phyloP scores from a whole-genome alignment of 2,888 invertebrate species.

The Drosophila pullipes region DNA sequence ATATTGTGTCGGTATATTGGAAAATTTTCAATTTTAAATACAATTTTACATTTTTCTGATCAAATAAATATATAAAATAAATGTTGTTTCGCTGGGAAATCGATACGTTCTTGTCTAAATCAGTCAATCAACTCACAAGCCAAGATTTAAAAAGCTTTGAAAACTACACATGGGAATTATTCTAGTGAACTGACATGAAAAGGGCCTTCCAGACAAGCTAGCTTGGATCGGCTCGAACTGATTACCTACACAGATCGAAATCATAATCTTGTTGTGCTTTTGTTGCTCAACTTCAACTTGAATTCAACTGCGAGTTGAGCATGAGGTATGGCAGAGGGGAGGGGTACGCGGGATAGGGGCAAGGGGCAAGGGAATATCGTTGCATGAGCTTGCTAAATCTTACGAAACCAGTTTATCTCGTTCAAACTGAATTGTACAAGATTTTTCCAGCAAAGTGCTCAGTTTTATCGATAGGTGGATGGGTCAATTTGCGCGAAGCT shows the following conservation, averaged over 20 bases:
- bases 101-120: neutral
- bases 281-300: constrained; percentile 27
- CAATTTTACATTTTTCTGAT: too few species aligned
- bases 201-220: neutral
- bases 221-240: constrained; percentile 10
- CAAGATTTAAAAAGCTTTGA: neutral
- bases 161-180: neutral
- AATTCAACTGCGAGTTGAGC: constrained; percentile 42
- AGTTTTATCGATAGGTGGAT: constrained; percentile 7
- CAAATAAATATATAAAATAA: neutral
- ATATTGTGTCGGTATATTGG: neutral
- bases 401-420: constrained; percentile 71
- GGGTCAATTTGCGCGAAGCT: constrained; percentile 17
- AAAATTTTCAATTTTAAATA: too few species aligned
- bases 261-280: constrained; percentile 35
- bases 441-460: constrained; percentile 50
- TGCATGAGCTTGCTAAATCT: constrained; percentile 33
- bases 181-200: neutral
- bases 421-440: constrained; percentile 49
- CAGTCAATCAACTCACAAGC: neutral
- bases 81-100: neutral
- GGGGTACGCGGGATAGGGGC: constrained; percentile 4
- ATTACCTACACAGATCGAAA: neutral
- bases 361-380: constrained; percentile 7
- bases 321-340: constrained; percentile 1